Conservation (phyloP, 2,888 invertebrate genomes). For the Sicus ferrugineus region DNA sequence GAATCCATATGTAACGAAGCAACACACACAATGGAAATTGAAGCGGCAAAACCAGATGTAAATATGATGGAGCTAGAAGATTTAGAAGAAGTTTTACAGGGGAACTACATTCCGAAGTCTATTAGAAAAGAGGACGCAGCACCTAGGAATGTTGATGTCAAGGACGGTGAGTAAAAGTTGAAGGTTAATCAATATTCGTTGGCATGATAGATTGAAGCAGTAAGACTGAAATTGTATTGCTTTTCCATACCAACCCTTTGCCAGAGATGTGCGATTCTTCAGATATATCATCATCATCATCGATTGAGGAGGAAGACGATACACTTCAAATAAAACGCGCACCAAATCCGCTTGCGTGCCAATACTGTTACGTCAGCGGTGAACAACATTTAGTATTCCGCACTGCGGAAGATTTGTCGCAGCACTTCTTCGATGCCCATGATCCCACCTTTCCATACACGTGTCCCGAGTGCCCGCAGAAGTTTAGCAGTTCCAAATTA, state of each 20-base stretch:
- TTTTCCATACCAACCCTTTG: background rate
- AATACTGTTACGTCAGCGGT: constrained; percentile 43
- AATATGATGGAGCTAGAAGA: constrained; percentile 35
- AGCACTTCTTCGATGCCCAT: constrained; percentile 47
- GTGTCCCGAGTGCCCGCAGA: constrained; percentile 43
- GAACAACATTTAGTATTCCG: constrained; percentile 39
- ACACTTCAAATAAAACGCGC: background rate
- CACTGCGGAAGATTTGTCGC: constrained; percentile 42
- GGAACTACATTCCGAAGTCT: constrained; percentile 43
- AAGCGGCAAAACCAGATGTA: background rate
- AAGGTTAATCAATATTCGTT: background rate
- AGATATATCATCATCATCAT: background rate
- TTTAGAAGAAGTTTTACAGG: constrained; percentile 43
- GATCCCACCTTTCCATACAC: constrained; percentile 46
- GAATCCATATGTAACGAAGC: background rate
- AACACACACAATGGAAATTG: background rate
- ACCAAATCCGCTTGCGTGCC: constrained; percentile 42
- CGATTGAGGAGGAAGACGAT: constrained; percentile 17
- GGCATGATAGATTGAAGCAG: too few relatives aligned
- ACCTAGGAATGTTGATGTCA: background rate
- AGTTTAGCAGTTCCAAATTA: constrained; percentile 35
- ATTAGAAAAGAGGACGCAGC: constrained; percentile 24
- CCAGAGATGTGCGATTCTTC: background rate
- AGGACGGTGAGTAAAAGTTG: background rate
- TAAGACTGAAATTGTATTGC: too few relatives aligned